Evolutionary conservation across 1,140 invertebrate species (phyloP), one percentile per base, ranked within the genome.

Genomic region (Dendroctonus ponderosae): DNA sequence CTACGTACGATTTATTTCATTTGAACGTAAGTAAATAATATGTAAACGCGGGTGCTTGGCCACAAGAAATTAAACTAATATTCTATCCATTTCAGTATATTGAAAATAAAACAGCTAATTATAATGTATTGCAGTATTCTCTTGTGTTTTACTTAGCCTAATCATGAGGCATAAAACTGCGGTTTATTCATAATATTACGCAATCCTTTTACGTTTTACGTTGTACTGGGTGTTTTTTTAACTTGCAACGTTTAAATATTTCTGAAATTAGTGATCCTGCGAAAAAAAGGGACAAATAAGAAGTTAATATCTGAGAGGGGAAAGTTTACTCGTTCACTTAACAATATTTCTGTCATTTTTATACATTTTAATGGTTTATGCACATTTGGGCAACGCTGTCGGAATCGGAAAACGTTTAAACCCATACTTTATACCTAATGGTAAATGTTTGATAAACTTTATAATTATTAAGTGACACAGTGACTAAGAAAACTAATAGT

Each of bases 81-180:
- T 59, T 68, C 60, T 68, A 67, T 61, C 56, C 60, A 57, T 62
- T 68, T 68, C 66, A 68, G 66, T 68, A 68, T 68, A 68, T 62
- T 62, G 60, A 68, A 66, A 66, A 42, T 58, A 66, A 66, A 66
- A 68, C 66, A 62, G 60, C 66, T 68, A 68, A 67, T 62, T 68
- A 62, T 68, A 68, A 68, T 63, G 58, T 62, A 62, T 58, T 62
- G 63, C 59, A 68, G 51, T 53, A 62, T 62, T 62, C n/a, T 14
- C 9, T 61, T 54, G 53, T 42, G 56, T 67, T 62, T 67, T 57
- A 57, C 48, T 65, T 59, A 14, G 44, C 9, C 4, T 46, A 4
- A 46, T 12, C 12, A 11, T 46, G 12, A 9, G 9, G 44, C 12
- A 46, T 46, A 11, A 11, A 9, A 11, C 9, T 11, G 9, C 9